Evolutionary conservation across 2,797 vertebrate species (phyloP).

Genomic region (Eurystomus glaucurus): DNA sequence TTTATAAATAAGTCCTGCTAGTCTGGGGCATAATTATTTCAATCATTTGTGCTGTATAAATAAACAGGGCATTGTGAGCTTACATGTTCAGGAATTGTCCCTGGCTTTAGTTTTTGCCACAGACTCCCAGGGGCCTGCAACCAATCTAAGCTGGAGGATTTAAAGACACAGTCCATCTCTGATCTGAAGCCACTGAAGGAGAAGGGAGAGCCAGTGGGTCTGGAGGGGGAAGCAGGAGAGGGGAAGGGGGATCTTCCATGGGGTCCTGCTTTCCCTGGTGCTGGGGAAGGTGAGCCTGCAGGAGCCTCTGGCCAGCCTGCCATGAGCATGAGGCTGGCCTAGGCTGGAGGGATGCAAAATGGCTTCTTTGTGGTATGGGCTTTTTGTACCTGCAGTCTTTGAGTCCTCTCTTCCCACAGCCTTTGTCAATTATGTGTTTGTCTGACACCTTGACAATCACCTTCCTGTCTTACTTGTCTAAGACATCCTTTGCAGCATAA

Average conservation of each 20-base stretch:
- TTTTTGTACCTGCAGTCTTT: not conserved
- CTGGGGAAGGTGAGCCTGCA: not conserved
- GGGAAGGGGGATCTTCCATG: not conserved
- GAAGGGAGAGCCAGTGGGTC: not conserved
- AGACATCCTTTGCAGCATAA: not conserved
- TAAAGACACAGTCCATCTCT: not conserved
- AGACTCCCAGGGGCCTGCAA: conserved; percentile 56
- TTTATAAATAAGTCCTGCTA: conserved; percentile 78
- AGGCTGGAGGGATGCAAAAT: not conserved
- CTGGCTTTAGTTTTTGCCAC: conserved; percentile 78
- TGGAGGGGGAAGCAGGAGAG: not conserved
- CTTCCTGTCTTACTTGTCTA: not conserved
- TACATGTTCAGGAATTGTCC: conserved; percentile 76
- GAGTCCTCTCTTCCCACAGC: not conserved
- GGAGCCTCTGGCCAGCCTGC: not conserved
- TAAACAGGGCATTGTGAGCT: conserved; percentile 77
- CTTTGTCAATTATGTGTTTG: not conserved
- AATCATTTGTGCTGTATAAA: conserved; percentile 76
- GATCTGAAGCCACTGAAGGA: not conserved
- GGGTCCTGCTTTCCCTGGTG: fast-evolving
- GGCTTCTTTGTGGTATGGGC: not conserved
- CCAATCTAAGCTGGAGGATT: conserved; percentile 62
- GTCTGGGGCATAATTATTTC: conserved; percentile 75
- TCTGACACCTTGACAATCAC: not conserved
- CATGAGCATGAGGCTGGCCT: fast-evolving